These are phyloP conservation scores for Melitaea cinxia DNA, from an alignment of 1,140 invertebrate species.

Conservation along the genomic window DNA sequence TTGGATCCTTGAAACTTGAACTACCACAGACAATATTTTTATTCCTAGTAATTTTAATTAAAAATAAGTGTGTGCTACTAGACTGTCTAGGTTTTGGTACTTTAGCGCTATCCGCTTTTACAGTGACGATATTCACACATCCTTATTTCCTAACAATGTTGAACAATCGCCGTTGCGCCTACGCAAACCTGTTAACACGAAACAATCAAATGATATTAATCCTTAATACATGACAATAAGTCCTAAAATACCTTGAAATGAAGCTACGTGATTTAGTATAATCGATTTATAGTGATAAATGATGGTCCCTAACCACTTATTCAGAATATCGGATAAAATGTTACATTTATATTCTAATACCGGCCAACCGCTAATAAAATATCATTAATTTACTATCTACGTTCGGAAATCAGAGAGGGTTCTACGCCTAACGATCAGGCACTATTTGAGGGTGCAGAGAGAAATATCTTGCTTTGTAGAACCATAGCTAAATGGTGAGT, in stretches of 20 bases:
- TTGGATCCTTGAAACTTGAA: no score
- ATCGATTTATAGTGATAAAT: slow-evolving; percentile 47
- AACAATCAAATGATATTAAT: slow-evolving; percentile 14
- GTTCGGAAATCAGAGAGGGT: neutral
- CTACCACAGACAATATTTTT: no score
- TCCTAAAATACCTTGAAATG: neutral
- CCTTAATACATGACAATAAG: slow-evolving; percentile 8
- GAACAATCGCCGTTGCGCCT: slow-evolving; percentile 22
- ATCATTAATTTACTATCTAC: neutral
- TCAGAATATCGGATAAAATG: slow-evolving; percentile 23
- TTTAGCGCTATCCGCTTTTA: no score
- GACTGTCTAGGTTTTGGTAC: no score
- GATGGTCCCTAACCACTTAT: slow-evolving; percentile 21
- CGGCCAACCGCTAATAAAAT: slow-evolving; percentile 16
- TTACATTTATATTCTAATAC: slow-evolving; percentile 26
- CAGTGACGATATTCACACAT: slow-evolving; percentile 15
- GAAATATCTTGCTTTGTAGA: no score
- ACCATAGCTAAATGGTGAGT: no score
- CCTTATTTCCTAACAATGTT: slow-evolving; percentile 24
- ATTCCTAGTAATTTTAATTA: no score
- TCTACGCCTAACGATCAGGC: no score
- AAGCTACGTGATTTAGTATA: slow-evolving; percentile 30
- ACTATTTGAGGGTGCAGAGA: no score
- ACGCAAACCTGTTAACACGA: slow-evolving; percentile 14
- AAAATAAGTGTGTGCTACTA: no score